Base-by-base conservation (phyloP, 2,113 vertebrate species). In the Apaloderma vittatum region DNA sequence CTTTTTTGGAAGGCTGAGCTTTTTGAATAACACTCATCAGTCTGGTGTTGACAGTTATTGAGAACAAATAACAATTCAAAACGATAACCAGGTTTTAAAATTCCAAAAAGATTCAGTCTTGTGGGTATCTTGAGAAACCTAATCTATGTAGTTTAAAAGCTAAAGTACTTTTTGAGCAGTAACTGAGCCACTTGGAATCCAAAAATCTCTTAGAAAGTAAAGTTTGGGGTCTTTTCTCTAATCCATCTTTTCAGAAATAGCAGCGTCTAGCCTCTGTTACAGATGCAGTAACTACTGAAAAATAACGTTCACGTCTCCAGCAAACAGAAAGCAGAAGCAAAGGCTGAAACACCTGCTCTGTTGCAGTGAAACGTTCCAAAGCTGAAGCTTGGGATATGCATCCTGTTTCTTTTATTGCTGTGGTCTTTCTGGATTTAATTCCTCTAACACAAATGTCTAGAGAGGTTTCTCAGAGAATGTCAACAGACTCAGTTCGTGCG, bases 51-150 rank as follows among this genome's bases (percentile, higher is more conserved):
- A 81, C 73, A 93, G 65, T 74, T 86, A n/a, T 0, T 4, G 2
- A 92, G 80, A 92, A 57, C 29, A 89, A 91, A 59, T 45, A 80
- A 43, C 40, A 76, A 77, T 80, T 90, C 37, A 74, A 74, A 94
- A 67, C 32, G 92, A 48, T 59, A 93, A 76, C 23, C 29, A 67
- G 32, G 18, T 88, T 86, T 63, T 67, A 37, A 67, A 89, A 89
- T 84, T 95, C 51, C 8, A 34, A 18, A 73, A 83, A 24, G 19
- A 85, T 85, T 63, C 6, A 12, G 57, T 11, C 32, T 20, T 24
- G 22, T 74, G 48, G 17, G 36, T 77, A 34, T 88, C 67, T 77
- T 88, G 71, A 80, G 68, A 88, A 94, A 65, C 49, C 24, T 49
- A 34, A 32, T 32, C 73, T 75, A 3, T 78, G 15, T 52, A 11